A percentile compares a stretch with the other conserved stretches of the same genome.
Conservation (phyloP, 2,888 invertebrate species). For the Ophonus ardosiacus region DNA sequence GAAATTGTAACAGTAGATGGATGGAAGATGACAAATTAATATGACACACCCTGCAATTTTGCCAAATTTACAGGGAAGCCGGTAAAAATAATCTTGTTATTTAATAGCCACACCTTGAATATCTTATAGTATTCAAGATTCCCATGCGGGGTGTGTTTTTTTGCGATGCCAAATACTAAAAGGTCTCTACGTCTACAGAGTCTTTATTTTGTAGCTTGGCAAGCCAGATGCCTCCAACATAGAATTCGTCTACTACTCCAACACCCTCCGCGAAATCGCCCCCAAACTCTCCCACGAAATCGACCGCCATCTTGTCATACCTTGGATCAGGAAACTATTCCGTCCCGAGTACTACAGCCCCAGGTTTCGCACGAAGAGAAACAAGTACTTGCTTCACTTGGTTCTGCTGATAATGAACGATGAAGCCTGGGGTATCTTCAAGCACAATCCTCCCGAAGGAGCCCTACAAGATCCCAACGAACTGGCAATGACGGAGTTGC, state of each 20-base stretch:
- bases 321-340: slow-evolving; percentile 76
- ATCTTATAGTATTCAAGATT: too few species aligned
- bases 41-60: too few species aligned
- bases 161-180: too few species aligned
- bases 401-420: slow-evolving; percentile 75
- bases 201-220: not conserved
- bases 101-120: too few species aligned
- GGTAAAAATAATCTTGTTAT: too few species aligned
- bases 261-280: slow-evolving; percentile 74
- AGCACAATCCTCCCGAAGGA: slow-evolving; percentile 72
- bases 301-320: slow-evolving; percentile 73
- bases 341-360: slow-evolving; percentile 76
- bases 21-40: too few species aligned
- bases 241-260: slow-evolving; percentile 77
- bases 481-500: slow-evolving; percentile 64
- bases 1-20: too few species aligned
- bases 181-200: too few species aligned
- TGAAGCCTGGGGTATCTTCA: slow-evolving; percentile 74
- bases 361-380: slow-evolving; percentile 75
- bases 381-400: slow-evolving; percentile 75
- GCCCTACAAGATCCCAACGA: slow-evolving; percentile 71
- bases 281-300: slow-evolving; percentile 73
- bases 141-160: too few species aligned
- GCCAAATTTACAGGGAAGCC: too few species aligned
- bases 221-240: slow-evolving; percentile 74